These are phyloP conservation scores for Pelagia noctiluca DNA, from an alignment of 30 jellyfish, hydroid and myxozoan genomes.

Conservation along the genomic window DNA sequence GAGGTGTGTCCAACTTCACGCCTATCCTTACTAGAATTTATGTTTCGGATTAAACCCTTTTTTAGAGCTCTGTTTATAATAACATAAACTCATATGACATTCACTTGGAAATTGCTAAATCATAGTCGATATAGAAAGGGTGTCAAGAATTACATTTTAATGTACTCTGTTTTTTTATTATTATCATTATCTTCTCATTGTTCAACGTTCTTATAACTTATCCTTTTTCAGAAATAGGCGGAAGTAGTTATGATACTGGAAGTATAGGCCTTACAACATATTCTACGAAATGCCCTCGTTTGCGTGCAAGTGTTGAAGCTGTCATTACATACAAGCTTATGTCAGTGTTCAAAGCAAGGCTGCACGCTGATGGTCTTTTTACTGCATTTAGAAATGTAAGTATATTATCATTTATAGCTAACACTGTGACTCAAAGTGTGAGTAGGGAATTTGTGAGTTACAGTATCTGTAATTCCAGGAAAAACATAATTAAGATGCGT, in stretches of 20 bases:
- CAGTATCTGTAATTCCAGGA: too few relatives aligned
- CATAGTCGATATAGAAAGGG: too few relatives aligned
- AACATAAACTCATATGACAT: too few relatives aligned
- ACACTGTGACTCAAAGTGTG: background rate
- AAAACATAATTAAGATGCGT: too few relatives aligned
- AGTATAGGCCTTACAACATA: slow-evolving; percentile 76
- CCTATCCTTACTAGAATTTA: too few relatives aligned
- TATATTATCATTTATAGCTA: background rate
- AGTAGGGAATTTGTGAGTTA: too few relatives aligned
- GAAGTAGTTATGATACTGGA: slow-evolving; percentile 71
- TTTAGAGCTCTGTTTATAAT: too few relatives aligned
- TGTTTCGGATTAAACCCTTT: too few relatives aligned
- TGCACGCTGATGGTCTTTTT: slow-evolving; percentile 59
- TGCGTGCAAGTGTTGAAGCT: slow-evolving; percentile 91
- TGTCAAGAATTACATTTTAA: too few relatives aligned
- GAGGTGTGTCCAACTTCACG: too few relatives aligned
- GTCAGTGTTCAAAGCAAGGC: slow-evolving; percentile 77
- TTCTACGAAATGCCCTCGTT: slow-evolving; percentile 78
- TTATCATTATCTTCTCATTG: background rate
- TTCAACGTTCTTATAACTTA: slow-evolving; percentile 9
- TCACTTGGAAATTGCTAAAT: too few relatives aligned
- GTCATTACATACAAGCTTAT: slow-evolving; percentile 74
- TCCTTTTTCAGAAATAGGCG: slow-evolving; percentile 55
- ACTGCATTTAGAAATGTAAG: slow-evolving; percentile 75
- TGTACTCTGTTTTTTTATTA: background rate